Percentiles rank a stretch among this genome's conserved stretches.
These are phyloP conservation scores for Geopemphigus sp. DNA, from an alignment of 1,140 invertebrate genomes.

Conservation along the genomic window DNA sequence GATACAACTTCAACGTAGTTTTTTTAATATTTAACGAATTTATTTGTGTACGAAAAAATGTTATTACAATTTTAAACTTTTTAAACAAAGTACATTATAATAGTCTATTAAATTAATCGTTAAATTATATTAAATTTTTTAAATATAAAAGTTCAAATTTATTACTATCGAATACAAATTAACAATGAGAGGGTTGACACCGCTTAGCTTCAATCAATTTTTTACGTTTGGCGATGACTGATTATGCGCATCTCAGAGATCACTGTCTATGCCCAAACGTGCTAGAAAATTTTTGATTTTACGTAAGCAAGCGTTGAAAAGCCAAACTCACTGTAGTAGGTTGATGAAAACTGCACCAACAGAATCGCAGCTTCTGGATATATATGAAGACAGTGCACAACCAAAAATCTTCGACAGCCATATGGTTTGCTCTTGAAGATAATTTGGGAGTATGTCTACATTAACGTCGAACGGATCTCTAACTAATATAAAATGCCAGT, in stretches of 20 bases:
- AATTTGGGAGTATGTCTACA: slow-evolving; percentile 36
- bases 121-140: no score
- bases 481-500: slow-evolving; percentile 25
- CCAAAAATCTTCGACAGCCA: slow-evolving; percentile 37
- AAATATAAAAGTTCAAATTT: slow-evolving; percentile 26
- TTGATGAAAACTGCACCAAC: slow-evolving; percentile 46
- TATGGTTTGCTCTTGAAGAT: slow-evolving; percentile 30
- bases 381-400: not conserved
- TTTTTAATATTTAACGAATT: slow-evolving; percentile 33
- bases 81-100: no score
- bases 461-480: slow-evolving; percentile 44
- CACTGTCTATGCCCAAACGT: slow-evolving; percentile 48
- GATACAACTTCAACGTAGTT: slow-evolving; percentile 12
- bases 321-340: slow-evolving; percentile 52
- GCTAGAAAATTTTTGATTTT: slow-evolving; percentile 53
- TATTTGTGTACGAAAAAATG: slow-evolving; percentile 15
- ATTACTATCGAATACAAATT: slow-evolving; percentile 23
- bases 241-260: slow-evolving; percentile 50
- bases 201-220: slow-evolving; percentile 13
- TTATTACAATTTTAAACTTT: slow-evolving; percentile 39
- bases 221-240: slow-evolving; percentile 7
- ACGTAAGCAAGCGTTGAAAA: slow-evolving; percentile 51
- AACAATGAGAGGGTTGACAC: slow-evolving; percentile 13
- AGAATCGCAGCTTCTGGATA: slow-evolving; percentile 35
- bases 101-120: no score